Base-by-base conservation (phyloP, 2,888 invertebrate species). In the Drosophila mimica region DNA sequence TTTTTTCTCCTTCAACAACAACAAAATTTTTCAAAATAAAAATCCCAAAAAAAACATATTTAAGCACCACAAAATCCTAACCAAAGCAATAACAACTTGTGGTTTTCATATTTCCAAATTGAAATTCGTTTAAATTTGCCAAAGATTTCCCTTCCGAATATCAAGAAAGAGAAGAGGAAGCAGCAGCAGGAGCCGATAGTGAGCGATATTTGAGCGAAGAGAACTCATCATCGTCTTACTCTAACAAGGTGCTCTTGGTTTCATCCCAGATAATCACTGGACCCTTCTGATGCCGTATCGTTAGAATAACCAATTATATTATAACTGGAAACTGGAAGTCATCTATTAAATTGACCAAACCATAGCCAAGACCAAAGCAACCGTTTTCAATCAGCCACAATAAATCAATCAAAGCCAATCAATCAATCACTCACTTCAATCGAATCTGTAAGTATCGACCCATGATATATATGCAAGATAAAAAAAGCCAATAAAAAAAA, bases 1-100 rank as follows among this genome's bases (percentile, higher is more conserved):
- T 30, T 56, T 20, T 57, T 74, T 82, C 75, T 67, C 69, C 71
- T 64, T 62, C 82, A 72, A 65, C 65, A 82, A 78, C 71, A 74
- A 74, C 76, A 83, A 73, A 76, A 76, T 74, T 66, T 65, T 64
- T 57, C 57, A 61, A 82, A 82, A 76, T 79, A 79, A 79, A 71
- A 72, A 67, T 78, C 68, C 70, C 64, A 71, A 61, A 53, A 53
- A 79, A 76, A 67, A 61, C 64, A 62, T 70, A 59, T 56, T 67
- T 49, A 69, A 70, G 34, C 30, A 52, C 63, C 54, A 60, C 49
- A 53, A 46, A 56, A 63, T 38, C 56, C 69, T 2, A 54, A 48
- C 40, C 43, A 65, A 56, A 66, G 33, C 57, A 60, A 63, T 51
- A 58, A 11, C 34, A 13, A 8, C 36, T 46, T 58, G n/a, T 60